Evolutionary conservation across 2,797 vertebrate genomes (phyloP), one percentile per base, ranked within the genome.

Genomic region (Leptodactylus fallax): DNA sequence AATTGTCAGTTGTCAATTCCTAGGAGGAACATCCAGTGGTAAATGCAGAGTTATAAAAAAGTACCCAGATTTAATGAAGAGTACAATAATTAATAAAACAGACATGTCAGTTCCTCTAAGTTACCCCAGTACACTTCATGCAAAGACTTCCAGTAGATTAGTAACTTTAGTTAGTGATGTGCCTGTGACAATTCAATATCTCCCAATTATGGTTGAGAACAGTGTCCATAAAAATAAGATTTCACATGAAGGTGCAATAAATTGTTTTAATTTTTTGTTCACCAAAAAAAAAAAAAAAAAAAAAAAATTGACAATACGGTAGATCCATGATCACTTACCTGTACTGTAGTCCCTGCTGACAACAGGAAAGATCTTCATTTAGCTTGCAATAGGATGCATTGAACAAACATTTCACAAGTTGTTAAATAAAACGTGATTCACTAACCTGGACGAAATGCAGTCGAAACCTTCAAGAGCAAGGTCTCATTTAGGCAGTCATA

Each of bases 311-410:
- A 86, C 51, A 86, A 19, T 82, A 77, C 11, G 19, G 55, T 53
- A 76, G 25, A 49, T 67, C 21, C 61, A 71, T 88, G 14, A 49
- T 36, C 88, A 89, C 88, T 89, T 89, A 89, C 88, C 88, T 86
- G 84, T 61, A 23, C 36, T 17, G 36, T 9, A 25, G 19, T 79
- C 61, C 61, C n/a, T 4, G 72, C 72, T 23, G 61, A 67, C 53
- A 69, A 77, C 65, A 60, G 63, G 72, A 89, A 69, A 89, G 55
- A 72, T 83, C 88, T 89, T 89, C 85, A 51, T 25, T 47, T 61
- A 81, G 74, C 47, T 82, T 61, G 76, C 27, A 77, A 77, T 78
- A 86, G 27, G 21, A 74, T 51, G 67, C 51, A 84, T 69, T 61
- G 47, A 77, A 65, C 23, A 58, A 83, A 83, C 19, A 79, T 76